phyloP scores from a whole-genome alignment of 2,888 invertebrate species.

The Calameuta pallipes region DNA sequence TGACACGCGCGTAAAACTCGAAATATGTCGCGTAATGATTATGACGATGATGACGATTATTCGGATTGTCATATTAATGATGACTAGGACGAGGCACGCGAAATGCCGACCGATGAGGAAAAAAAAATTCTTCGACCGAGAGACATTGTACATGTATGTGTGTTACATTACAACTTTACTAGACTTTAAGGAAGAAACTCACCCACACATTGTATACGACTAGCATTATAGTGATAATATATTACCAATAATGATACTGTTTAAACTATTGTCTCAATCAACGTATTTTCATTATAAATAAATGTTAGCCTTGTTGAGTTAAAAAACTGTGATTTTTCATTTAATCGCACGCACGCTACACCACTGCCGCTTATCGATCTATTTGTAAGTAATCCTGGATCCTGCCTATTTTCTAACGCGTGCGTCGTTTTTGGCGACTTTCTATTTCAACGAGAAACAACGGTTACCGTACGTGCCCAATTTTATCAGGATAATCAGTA shows the following conservation, averaged over 20 bases:
- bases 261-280: conserved; percentile 67
- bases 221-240: conserved; percentile 65
- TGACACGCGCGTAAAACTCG: background rate
- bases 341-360: background rate
- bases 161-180: conserved; percentile 48
- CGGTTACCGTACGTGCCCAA: too few species aligned
- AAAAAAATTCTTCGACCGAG: conserved; percentile 32
- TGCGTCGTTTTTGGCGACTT: too few species aligned
- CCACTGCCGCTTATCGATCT: too few species aligned
- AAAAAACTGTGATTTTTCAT: conserved; percentile 36
- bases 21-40: too few species aligned
- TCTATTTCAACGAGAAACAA: too few species aligned
- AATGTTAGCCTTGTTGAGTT: conserved; percentile 67
- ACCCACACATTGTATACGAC: conserved; percentile 66
- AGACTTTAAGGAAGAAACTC: conserved; percentile 49
- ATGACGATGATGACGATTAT: too few species aligned
- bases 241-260: conserved; percentile 66
- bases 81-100: too few species aligned
- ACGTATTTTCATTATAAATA: conserved; percentile 68
- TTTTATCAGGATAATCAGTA: too few species aligned
- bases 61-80: too few species aligned
- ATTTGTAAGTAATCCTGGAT: too few species aligned
- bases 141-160: conserved; percentile 59
- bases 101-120: too few species aligned
- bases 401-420: too few species aligned